Evolutionary conservation across 2,113 vertebrate genomes (phyloP), one percentile per base, ranked within the genome.

Genomic region (Sander vitreus): DNA sequence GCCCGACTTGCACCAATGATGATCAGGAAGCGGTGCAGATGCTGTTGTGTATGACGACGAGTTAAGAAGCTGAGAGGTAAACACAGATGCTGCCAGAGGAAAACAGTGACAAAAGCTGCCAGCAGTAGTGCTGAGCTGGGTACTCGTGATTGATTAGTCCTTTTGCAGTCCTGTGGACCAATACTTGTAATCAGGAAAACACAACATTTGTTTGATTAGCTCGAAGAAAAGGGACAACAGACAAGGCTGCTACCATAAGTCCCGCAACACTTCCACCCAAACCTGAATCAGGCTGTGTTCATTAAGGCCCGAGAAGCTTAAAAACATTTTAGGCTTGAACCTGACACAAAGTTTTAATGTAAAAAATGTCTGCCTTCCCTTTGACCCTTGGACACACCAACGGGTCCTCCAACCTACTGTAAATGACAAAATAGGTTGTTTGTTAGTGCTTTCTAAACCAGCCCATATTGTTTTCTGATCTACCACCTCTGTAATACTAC

Each of bases 11-110:
- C 33, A 33, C 33, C 25, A 25, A 25, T 59, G 78, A 65, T 68
- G 33, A 76, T 43, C 55, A 75, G 62, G 66, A 72, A 63, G 21
- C 1, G 3, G 0, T 74, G 30, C 63, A 74, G 62, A 77, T 81
- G 74, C 59, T 67, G 62, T 19, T 47, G 12, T 25, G 57, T 54
- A 18, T 63, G 14, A 11, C 71, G 65, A 73, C 9, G 1, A 27
- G 16, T 5, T 36, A 47, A n/a, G 33, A 55, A 53, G 62, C 66
- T 70, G 30, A 43, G 70, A 54, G 33, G 55, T 64, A 80, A 72
- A 73, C 69, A 70, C 64, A 76, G 65, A 72, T 54, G 65, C 48
- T 81, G 63, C 66, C 65, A 72, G 53, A 84, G 63, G 57, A 47
- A 73, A 80, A 58, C 48, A 74, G 23, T 14, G 12, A 43, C 50